Conservation (phyloP, 1,140 invertebrate genomes). For the Chymomyza costata region DNA sequence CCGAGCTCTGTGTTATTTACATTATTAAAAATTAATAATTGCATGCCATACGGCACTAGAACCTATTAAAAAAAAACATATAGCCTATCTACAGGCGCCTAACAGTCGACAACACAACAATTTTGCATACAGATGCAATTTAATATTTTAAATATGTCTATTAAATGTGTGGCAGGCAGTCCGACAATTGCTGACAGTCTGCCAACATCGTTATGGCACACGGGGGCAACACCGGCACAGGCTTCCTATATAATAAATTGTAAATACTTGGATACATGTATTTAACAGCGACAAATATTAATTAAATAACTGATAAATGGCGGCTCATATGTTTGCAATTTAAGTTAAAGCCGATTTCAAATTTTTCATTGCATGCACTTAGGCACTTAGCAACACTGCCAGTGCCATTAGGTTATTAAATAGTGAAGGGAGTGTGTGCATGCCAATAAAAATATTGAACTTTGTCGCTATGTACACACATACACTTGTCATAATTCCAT, state of each 20-base stretch:
- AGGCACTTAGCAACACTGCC: too few species aligned
- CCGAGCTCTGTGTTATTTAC: conserved; percentile 45
- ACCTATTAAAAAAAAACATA: conserved; percentile 3
- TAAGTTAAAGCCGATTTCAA: conserved; percentile 6
- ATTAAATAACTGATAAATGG: conserved; percentile 47
- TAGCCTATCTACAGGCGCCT: conserved; percentile 17
- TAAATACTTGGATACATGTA: too few species aligned
- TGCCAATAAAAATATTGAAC: conserved; percentile 66
- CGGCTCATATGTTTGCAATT: background rate
- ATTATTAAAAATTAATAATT: conserved; percentile 73
- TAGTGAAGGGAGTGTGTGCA: background rate
- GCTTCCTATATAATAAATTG: conserved; percentile 69
- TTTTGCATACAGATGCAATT: conserved; percentile 64
- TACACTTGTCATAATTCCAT: conserved; percentile 67
- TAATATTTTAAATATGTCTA: conserved; percentile 74
- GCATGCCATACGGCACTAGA: conserved; percentile 39
- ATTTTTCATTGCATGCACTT: background rate
- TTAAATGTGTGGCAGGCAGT: conserved; percentile 28
- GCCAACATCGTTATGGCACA: too few species aligned
- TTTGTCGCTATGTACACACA: conserved; percentile 52
- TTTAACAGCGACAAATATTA: conserved; percentile 34
- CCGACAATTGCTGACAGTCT: conserved; percentile 59
- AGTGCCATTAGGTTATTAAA: conserved; percentile 3
- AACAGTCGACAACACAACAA: conserved; percentile 22
- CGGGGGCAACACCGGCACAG: too few species aligned